Evolutionary conservation across 2,113 vertebrate species (phyloP).

Genomic region (Edolisoma coerulescens): DNA sequence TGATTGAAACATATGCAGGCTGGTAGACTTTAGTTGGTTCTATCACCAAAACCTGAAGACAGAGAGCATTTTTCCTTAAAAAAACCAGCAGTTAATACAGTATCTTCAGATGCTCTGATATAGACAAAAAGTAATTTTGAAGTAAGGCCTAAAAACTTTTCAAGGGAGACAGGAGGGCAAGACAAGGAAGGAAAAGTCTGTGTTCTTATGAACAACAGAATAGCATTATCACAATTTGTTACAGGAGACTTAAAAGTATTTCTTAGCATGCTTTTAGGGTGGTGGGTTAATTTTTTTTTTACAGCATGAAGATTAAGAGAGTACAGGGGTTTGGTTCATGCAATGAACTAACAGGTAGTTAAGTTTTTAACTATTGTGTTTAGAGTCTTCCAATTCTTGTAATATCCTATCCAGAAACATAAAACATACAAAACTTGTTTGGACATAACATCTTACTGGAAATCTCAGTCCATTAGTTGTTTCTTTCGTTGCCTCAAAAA

Average conservation of each 20-base stretch:
- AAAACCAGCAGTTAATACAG: background rate
- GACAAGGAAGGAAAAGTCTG: background rate
- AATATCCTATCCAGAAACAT: slow-evolving; percentile 21
- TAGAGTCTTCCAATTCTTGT: background rate
- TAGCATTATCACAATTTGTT: background rate
- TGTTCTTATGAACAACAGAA: background rate
- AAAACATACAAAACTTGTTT: background rate
- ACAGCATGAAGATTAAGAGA: background rate
- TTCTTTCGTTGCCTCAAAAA: slow-evolving; percentile 88
- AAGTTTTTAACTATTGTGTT: background rate
- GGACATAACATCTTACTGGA: slow-evolving; percentile 77
- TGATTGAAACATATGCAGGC: slow-evolving; percentile 92
- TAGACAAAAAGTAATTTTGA: background rate
- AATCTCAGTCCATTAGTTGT: slow-evolving; percentile 87
- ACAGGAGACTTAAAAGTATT: background rate
- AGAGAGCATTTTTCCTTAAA: background rate
- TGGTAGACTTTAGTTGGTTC: slow-evolving; percentile 91
- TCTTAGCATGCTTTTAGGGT: background rate
- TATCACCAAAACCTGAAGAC: slow-evolving; percentile 87
- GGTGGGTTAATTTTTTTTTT: background rate
- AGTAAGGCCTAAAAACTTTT: background rate
- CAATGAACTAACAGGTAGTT: background rate
- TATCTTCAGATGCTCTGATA: background rate
- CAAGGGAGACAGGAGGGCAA: background rate
- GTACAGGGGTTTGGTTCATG: background rate